These are phyloP conservation scores for Colinus virginianus DNA, from an alignment of 2,113 vertebrate species.

Conservation along the genomic window DNA sequence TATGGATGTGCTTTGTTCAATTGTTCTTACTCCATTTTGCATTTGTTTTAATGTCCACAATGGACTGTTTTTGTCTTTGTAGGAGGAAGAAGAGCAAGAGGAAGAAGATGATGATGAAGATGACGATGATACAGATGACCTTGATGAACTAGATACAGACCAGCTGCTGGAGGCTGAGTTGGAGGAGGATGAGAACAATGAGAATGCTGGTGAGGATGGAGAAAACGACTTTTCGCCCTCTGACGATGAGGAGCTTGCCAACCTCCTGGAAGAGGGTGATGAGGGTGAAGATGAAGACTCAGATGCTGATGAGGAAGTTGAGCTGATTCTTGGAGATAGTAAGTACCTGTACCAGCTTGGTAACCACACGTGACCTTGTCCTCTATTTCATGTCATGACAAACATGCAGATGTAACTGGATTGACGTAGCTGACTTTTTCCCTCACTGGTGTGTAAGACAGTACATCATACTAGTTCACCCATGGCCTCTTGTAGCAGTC, in stretches of 20 bases:
- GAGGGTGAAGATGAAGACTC: constrained; percentile 92
- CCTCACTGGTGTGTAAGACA: not conserved
- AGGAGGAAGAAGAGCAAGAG: constrained; percentile 92
- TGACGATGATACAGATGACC: constrained; percentile 92
- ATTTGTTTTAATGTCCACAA: constrained; percentile 12
- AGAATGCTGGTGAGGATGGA: constrained; percentile 90
- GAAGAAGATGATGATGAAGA: constrained; percentile 94
- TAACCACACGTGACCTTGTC: not conserved
- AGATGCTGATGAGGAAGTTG: constrained; percentile 89
- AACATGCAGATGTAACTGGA: not conserved
- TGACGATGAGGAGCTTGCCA: constrained; percentile 92
- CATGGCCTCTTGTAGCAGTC: not conserved
- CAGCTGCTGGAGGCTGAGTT: constrained; percentile 90
- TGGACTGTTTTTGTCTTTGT: not conserved
- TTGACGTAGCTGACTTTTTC: not conserved
- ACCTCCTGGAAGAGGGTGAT: constrained; percentile 89
- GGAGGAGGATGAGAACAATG: constrained; percentile 91
- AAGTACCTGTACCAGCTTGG: constrained; percentile 71
- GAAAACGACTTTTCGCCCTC: constrained; percentile 93
- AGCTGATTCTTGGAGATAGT: constrained; percentile 94
- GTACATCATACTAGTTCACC: not conserved
- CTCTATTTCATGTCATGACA: not conserved
- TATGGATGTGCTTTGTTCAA: not conserved
- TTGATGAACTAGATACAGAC: constrained; percentile 91
- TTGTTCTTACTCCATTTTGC: not conserved